These are phyloP conservation scores for Malurus elegans DNA, from an alignment of 2,113 vertebrate genomes.

Conservation along the genomic window DNA sequence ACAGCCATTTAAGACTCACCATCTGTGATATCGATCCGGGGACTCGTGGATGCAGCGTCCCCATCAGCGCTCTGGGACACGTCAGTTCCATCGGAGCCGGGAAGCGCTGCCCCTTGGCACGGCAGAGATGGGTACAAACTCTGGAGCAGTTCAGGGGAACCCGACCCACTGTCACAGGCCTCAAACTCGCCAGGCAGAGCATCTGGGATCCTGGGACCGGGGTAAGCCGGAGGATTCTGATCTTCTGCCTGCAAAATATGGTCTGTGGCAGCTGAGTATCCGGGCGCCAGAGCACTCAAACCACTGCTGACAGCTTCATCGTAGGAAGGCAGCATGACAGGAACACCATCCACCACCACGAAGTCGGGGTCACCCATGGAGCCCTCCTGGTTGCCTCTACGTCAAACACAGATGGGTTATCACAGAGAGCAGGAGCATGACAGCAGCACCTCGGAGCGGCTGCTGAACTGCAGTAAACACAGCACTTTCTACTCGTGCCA, in stretches of 20 bases:
- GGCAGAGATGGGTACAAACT: conserved; percentile 67
- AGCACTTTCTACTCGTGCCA: background rate
- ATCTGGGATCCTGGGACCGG: conserved; percentile 70
- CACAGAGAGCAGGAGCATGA: background rate
- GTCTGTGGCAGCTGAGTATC: conserved; percentile 64
- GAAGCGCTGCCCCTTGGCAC: conserved; percentile 37
- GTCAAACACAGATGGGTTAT: background rate
- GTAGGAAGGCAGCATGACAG: conserved; percentile 85
- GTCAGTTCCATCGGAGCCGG: conserved; percentile 60
- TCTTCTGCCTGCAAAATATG: conserved; percentile 73
- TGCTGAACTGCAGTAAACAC: background rate
- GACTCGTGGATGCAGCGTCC: conserved; percentile 76
- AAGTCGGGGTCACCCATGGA: conserved; percentile 77
- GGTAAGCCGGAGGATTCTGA: conserved; percentile 83
- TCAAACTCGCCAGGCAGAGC: conserved; percentile 65
- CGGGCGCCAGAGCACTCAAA: conserved; percentile 66
- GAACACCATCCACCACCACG: conserved; percentile 84
- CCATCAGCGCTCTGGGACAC: background rate
- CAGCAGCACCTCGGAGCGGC: background rate
- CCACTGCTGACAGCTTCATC: conserved; percentile 82
- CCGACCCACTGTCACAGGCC: conserved; percentile 64
- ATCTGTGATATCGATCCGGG: conserved; percentile 82
- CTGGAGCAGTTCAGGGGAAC: conserved; percentile 76
- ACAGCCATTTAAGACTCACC: conserved; percentile 68
- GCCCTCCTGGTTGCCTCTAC: conserved; percentile 74